Percentiles rank a stretch among this genome's conserved stretches.
Evolutionary conservation across 2,888 invertebrate genomes (phyloP).

Genomic region (Leptura quadrifasciata): DNA sequence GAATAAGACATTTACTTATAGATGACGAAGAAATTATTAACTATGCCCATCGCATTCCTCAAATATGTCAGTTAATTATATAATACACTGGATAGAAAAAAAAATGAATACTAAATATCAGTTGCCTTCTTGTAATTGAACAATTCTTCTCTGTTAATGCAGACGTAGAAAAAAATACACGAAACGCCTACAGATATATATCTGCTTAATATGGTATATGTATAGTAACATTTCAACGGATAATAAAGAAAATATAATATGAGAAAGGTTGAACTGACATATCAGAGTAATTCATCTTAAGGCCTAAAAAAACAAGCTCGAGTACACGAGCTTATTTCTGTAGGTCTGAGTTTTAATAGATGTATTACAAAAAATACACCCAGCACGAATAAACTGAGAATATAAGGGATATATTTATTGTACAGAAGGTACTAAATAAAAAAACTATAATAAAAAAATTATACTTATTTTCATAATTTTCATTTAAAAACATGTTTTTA

Average conservation of each 20-base stretch:
- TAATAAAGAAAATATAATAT: not conserved
- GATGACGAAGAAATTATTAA: too few species aligned
- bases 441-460: too few species aligned
- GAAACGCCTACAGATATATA: not conserved
- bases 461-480: too few species aligned
- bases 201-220: not conserved
- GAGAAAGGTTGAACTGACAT: not conserved
- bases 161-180: not conserved
- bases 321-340: not conserved
- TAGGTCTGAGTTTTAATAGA: not conserved
- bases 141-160: too few species aligned
- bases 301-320: not conserved
- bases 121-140: too few species aligned
- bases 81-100: too few species aligned
- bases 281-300: not conserved
- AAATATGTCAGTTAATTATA: too few species aligned
- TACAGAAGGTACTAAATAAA: too few species aligned
- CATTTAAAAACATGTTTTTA: too few species aligned
- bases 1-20: too few species aligned
- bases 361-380: not conserved
- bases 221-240: not conserved
- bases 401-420: not conserved
- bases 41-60: too few species aligned
- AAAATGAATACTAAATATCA: too few species aligned
- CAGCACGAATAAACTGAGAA: not conserved